Evolutionary conservation across 1,140 invertebrate species (phyloP), one percentile per base, ranked within the genome.

Genomic region (Drosophila parabipectinata): DNA sequence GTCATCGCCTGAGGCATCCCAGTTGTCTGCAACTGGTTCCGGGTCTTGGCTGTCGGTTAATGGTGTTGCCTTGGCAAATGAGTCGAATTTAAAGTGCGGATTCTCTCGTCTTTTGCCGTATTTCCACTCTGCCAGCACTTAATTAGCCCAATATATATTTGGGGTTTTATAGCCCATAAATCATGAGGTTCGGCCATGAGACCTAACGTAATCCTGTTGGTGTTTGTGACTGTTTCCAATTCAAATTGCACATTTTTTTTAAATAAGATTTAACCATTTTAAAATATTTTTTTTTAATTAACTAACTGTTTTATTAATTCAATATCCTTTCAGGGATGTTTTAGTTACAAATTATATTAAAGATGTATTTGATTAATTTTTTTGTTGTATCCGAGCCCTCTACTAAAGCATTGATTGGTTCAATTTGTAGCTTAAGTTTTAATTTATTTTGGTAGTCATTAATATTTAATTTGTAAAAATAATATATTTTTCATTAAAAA

Each of bases 21-120:
- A 48, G 78, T 78, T 81, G 77, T 62, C 77, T 53, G 75, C 50
- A 30, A 48, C 55, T 58, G 58, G 69, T 83, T 75, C 37, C 53
- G 62, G 59, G 55, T 67, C 54, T 74, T 53, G 54, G 37, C 56
- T 52, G 74, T 64, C 54, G 45, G 60, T 53, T 53, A 69, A 69
- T 52, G 55, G 59, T 59, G 64, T 63, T 57, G 62, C 59, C 77
- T 44, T 52, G 72, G 37, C 60, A 66, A 73, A 47, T 52, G 57
- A 67, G 77, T 74, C 56, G 73, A 74, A 67, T 85, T 74, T 85
- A 77, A 87, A 77, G 82, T 78, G 26, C 59, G 57, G 57, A 32
- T 58, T 56, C 15, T 15, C 57, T 12, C 14, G 15, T 9, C 26
- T 15, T 18, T 15, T 32, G 12, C 28, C 15, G 57, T 73, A 60